A percentile compares a stretch with the other conserved stretches of the same genome.
Evolutionary conservation across 2,888 invertebrate species (phyloP).

Genomic region (Drymonia ruficornis): DNA sequence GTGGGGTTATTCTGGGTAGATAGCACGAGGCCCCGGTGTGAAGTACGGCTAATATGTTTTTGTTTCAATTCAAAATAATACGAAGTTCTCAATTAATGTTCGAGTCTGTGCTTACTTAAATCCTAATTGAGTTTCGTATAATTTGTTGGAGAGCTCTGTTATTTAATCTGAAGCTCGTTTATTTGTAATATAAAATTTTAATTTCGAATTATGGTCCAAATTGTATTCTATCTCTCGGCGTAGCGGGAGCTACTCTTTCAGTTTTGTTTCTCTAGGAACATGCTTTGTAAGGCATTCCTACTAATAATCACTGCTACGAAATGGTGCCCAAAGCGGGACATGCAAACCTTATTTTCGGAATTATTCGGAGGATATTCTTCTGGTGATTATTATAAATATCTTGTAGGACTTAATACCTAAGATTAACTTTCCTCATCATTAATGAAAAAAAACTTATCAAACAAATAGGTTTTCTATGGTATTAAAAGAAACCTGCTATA

Average conservation of each 20-base stretch:
- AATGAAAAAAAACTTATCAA: no score
- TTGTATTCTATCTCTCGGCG: background rate
- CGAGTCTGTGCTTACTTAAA: constrained; percentile 19
- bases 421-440: no score
- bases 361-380: constrained; percentile 38
- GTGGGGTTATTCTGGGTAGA: background rate
- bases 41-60: constrained; percentile 2
- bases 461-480: no score
- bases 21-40: background rate
- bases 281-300: constrained; percentile 11
- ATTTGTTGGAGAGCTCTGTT: constrained; percentile 5
- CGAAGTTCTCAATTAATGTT: constrained; percentile 33
- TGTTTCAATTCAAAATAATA: constrained; percentile 15
- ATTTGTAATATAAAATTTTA: background rate
- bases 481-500: no score
- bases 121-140: constrained; percentile 16
- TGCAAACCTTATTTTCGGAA: constrained; percentile 33
- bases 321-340: constrained; percentile 37
- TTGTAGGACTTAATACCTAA: constrained; percentile 6
- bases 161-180: constrained; percentile 7
- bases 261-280: constrained; percentile 10
- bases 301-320: constrained; percentile 22
- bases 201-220: background rate
- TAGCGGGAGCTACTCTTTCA: background rate
- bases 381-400: constrained; percentile 26